Conservation (phyloP, 1,140 invertebrate species). For the Eriosoma lanigerum region DNA sequence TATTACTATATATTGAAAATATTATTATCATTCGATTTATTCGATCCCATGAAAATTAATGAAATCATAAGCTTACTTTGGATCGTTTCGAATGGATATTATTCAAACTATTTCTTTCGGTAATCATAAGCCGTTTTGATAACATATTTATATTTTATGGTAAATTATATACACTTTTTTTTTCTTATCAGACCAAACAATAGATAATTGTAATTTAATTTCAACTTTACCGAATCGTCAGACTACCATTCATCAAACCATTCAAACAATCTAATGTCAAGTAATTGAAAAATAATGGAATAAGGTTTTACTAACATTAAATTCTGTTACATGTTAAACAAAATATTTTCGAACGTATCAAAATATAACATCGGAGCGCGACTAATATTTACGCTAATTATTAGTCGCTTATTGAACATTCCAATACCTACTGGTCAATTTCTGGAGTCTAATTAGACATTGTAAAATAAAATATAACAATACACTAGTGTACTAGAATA, state of each 20-base stretch:
- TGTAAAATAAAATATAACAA: background rate
- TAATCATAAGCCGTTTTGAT: background rate
- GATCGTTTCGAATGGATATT: background rate
- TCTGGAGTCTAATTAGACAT: background rate
- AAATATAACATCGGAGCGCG: too few species aligned
- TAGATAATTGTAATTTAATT: slow-evolving; percentile 8
- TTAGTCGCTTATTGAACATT: background rate
- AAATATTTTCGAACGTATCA: background rate
- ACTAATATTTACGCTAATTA: background rate
- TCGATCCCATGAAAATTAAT: background rate
- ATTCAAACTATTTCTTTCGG: slow-evolving; percentile 19
- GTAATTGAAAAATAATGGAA: slow-evolving; percentile 18
- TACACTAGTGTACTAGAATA: background rate
- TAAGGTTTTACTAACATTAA: background rate
- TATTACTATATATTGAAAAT: background rate
- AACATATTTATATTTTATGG: background rate
- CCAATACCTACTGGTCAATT: background rate
- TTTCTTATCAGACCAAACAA: background rate
- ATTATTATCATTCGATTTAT: slow-evolving; percentile 12
- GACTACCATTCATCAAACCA: background rate
- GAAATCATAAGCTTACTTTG: background rate
- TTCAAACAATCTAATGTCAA: background rate
- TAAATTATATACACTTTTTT: background rate
- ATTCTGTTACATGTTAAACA: background rate
- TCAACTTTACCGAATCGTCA: slow-evolving; percentile 4